Evolutionary conservation across 2,113 vertebrate genomes (phyloP), one percentile per base, ranked within the genome.

Genomic region (Oncorhynchus clarkii): DNA sequence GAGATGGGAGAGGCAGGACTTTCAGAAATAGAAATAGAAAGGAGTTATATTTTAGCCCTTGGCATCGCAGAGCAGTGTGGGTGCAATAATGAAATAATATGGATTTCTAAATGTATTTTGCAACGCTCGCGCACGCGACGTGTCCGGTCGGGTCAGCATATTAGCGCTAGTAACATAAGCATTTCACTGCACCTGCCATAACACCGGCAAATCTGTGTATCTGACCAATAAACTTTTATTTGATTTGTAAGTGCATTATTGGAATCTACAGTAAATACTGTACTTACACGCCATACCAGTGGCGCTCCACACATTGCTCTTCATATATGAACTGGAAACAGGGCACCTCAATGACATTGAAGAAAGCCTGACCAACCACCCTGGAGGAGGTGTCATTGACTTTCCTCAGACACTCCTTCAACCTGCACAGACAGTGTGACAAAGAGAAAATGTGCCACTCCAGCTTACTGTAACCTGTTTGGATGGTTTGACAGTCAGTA

Each of bases 241-340:
- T 39, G 39, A 39, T 39, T 39, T 39, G 11, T 5, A 77, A 49
- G 27, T 45, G 3, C 16, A 18, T 54, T 54, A 54, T 54, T 54
- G 12, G 16, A 54, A 54, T 14, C 16, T 16, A 54, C 51, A 34
- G 5, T 22, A 57, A 45, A 86, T 87, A 94, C 39, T 45, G 39
- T 45, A 45, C 97, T 97, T 91, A 98, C 97, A 95, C 87, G 70
- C 96, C 90, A 0, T 97, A 97, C 93, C 97, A 96, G 78, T 95
- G 94, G 0, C 94, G 90, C 76, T 99, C 95, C 65, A 94, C 92
- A 29, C 95, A 97, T 78, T 94, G 94, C n/a, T 97, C 95, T 77
- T 94, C 93, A 75, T 93, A 94, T 69, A 76, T 62, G 2, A 97
- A 87, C 48, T 95, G 93, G 59, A 97, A 97, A 89, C 97, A 98